Base-by-base conservation (phyloP, 2,797 vertebrate genomes). In the Channallabes apus region DNA sequence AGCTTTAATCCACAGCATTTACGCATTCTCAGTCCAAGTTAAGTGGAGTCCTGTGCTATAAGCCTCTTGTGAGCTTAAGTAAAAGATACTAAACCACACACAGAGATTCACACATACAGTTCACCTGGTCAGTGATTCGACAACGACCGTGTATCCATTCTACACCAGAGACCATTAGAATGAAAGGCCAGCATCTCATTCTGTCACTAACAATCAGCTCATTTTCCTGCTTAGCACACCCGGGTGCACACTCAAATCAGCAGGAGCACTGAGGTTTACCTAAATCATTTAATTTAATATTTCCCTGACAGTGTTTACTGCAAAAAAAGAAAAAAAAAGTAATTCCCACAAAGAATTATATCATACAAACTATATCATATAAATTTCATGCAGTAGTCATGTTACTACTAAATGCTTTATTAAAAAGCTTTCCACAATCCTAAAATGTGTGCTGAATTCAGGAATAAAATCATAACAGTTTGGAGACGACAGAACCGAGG, bases 131-230 rank as follows among this genome's bases (percentile, higher is more conserved):
- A 62, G 65, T 41, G 75, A 80, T 59, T 86, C 51, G 54, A 14
- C 11, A 61, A 38, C 41, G 84, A 75, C 79, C 24, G 0, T 2
- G 27, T 68, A 69, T 84, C 76, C 15, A 0, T 80, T 84, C 71
- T 46, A 38, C 80, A 83, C 75, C 54, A n/a, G 51, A 41, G 67
- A 75, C 78, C 68, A 46, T 82, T 79, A 64, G 32, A 73, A 62
- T 77, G 65, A 72, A 86, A 88, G 81, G 54, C 82, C 9, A 35
- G 82, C 46, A n/a, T 87, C 89, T 88, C 88, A 89, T 88, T 89
- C 87, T 88, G 86, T 88, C 86, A 89, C 73, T 86, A 72, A 56
- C 27, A 80, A 87, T 90, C 86, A 88, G 78, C 80, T 65, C 64
- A 64, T 82, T 84, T 65, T 64, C 56, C 65, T 61, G 75, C 54